These are phyloP conservation scores for Garra rufa DNA, from an alignment of 2,113 vertebrate genomes.

Conservation along the genomic window DNA sequence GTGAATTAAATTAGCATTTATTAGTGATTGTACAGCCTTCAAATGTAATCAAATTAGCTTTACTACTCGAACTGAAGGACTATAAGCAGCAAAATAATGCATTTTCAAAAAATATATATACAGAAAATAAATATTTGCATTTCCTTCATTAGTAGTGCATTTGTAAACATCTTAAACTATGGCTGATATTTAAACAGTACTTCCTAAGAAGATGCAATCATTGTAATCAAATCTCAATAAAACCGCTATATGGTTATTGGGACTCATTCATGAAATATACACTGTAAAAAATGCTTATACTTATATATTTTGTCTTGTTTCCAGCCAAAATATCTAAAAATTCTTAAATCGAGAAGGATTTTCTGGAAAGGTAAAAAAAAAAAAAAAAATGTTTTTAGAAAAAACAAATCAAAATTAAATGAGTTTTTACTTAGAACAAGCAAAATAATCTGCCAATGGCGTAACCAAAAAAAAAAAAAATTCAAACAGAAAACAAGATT, in stretches of 20 bases:
- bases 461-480: too few relatives aligned
- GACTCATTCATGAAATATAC: not conserved
- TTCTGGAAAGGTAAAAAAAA: too few relatives aligned
- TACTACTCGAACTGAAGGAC: not conserved
- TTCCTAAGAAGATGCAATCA: not conserved
- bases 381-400: too few relatives aligned
- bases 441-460: too few relatives aligned
- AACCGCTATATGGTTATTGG: not conserved
- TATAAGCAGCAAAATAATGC: not conserved
- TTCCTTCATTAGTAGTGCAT: not conserved
- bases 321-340: too few relatives aligned
- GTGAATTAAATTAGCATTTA: not conserved
- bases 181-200: not conserved
- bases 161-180: not conserved
- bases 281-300: too few relatives aligned
- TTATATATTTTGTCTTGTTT: too few relatives aligned
- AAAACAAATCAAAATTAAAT: too few relatives aligned
- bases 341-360: too few relatives aligned
- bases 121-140: not conserved
- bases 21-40: not conserved
- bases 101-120: not conserved
- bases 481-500: too few relatives aligned
- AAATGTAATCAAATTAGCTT: not conserved
- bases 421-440: too few relatives aligned
- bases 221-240: not conserved